Percentiles rank a stretch among this genome's conserved stretches.
These are phyloP conservation scores for Zosterops pallidus DNA, from an alignment of 2,113 vertebrate species.

Conservation along the genomic window DNA sequence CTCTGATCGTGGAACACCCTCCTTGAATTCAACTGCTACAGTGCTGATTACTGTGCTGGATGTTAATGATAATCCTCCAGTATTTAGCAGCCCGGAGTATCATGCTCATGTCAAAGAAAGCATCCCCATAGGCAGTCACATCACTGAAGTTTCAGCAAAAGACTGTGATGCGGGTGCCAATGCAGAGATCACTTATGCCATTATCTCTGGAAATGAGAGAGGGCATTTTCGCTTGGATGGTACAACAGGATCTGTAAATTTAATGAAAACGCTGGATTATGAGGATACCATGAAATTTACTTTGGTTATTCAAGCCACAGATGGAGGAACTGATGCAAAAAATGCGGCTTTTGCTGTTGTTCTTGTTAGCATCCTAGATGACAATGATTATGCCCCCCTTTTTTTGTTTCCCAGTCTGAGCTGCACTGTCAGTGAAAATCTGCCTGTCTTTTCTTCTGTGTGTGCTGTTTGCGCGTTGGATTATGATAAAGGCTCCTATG, in stretches of 20 bases:
- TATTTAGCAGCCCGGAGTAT: conserved; percentile 79
- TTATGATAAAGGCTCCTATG: conserved; percentile 85
- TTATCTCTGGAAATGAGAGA: conserved; percentile 84
- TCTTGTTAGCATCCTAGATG: conserved; percentile 81
- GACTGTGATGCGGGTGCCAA: conserved; percentile 83
- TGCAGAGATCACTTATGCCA: conserved; percentile 76
- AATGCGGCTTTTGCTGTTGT: conserved; percentile 82
- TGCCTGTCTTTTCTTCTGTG: conserved; percentile 79
- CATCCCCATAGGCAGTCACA: conserved; percentile 71
- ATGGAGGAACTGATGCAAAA: conserved; percentile 70
- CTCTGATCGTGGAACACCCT: conserved; percentile 77
- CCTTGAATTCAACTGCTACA: conserved; percentile 78
- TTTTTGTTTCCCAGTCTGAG: conserved; percentile 82
- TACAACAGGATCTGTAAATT: conserved; percentile 78
- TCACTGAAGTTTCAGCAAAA: conserved; percentile 79
- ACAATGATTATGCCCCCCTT: conserved; percentile 87
- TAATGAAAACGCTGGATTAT: conserved; percentile 83
- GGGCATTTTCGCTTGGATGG: conserved; percentile 79
- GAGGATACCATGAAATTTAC: conserved; percentile 81
- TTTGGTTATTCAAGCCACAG: conserved; percentile 82
- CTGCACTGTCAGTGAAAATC: conserved; percentile 84
- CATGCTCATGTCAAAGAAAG: conserved; percentile 81
- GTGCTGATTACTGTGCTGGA: conserved; percentile 84
- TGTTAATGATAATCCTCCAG: conserved; percentile 86
- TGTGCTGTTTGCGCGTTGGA: conserved; percentile 86